These are phyloP conservation scores for Mythimna loreyi DNA, from an alignment of 2,888 invertebrate species.

Conservation along the genomic window DNA sequence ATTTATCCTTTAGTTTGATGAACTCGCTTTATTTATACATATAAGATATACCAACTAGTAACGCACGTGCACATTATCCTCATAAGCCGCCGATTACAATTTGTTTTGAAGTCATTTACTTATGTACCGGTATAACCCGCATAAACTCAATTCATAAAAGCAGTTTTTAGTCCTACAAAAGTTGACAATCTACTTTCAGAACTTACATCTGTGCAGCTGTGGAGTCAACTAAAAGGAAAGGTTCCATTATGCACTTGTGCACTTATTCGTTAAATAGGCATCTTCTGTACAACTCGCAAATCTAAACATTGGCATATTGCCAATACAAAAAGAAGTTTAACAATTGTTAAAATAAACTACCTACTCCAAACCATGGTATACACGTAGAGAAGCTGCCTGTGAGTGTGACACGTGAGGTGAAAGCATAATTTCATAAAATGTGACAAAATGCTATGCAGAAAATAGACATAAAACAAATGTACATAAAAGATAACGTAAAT, in stretches of 20 bases:
- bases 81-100: slow-evolving; percentile 14
- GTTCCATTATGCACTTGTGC: slow-evolving; percentile 22
- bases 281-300: not conserved
- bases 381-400: not conserved
- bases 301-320: slow-evolving; percentile 34
- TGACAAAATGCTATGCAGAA: slow-evolving; percentile 19
- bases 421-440: slow-evolving; percentile 24
- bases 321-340: slow-evolving; percentile 20
- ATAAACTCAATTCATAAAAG: slow-evolving; percentile 11
- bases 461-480: slow-evolving; percentile 35
- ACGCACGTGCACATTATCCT: slow-evolving; percentile 29
- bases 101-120: slow-evolving; percentile 7
- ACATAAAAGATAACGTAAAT: slow-evolving; percentile 36
- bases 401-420: not conserved
- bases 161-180: not conserved
- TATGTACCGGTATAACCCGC: slow-evolving; percentile 1
- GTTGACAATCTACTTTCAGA: slow-evolving; percentile 10
- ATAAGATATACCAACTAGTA: slow-evolving; percentile 5
- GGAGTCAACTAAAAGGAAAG: not conserved
- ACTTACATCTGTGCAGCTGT: not conserved
- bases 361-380: slow-evolving; percentile 12
- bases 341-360: not conserved
- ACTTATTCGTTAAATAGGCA: slow-evolving; percentile 1
- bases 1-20: not conserved
- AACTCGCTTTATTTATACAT: slow-evolving; percentile 27